Evolutionary conservation across 2,888 invertebrate species (phyloP), one percentile per base, ranked within the genome.

Genomic region (Melangyna quadrimaculata): DNA sequence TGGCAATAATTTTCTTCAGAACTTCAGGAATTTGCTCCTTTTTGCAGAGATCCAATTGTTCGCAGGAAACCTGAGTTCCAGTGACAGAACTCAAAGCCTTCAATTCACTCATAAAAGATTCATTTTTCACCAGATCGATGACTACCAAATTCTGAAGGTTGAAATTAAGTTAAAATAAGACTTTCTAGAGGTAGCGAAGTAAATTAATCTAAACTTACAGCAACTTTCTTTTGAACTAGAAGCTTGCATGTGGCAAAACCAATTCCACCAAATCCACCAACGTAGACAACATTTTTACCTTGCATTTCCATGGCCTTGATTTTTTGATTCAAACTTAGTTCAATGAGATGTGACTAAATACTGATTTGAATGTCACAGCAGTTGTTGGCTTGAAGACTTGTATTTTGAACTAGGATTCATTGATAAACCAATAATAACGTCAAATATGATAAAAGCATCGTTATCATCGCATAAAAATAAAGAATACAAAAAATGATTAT

Each of bases 211-310:
- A n/a, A 35, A 77, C 81, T 84, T 73, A 89, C 88, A 40, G 87
- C 87, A 48, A 88, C 81, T 57, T 81, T 87, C 48, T 83, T 87
- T 51, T 78, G 53, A 24, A 88, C 53, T 19, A 88, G 72, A 29
- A 83, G 77, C 37, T 87, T 87, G 70, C 88, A 87, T 27, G 88
- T 88, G 57, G 88, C 88, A 48, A 87, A 87, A 4, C 89, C 89
- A 59, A 89, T 89, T 65, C 89, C 89, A 19, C 89, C 89, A 51
- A 88, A 89, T 32, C 89, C 89, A 17, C 89, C 89, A 35, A 89
- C 83, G n/a, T 88, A 82, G 32, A 88, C 86, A 22, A 88, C 87
- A 55, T 88, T 88, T 67, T 88, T 88, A n/a, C 87, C 88, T 8
- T 70, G 29, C 14, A 87, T 24, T 24, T 88, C 71, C 86, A 87